Base-by-base conservation (phyloP, 1,140 invertebrate species). In the Zaprionus kolodkinae region DNA sequence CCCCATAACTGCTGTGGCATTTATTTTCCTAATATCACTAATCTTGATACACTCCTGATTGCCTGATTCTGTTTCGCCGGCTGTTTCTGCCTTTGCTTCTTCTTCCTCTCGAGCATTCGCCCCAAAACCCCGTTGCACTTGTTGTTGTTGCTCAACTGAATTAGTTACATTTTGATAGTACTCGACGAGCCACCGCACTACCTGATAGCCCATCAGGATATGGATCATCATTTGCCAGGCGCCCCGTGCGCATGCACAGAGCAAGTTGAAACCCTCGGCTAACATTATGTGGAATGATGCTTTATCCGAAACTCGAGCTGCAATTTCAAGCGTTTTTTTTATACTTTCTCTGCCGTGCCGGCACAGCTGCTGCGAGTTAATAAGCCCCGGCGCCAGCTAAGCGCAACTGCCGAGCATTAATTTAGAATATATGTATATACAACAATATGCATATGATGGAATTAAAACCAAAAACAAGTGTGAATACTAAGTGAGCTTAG, bases 101-200 rank as follows among this genome's bases (percentile, higher is more conserved):
- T 38, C 45, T 35, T 36, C 30, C 54, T 72, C 78, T 25, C 62
- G n/a, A 76, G 38, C 69, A 72, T 76, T 72, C 69, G 17, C 72
- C 75, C 81, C 71, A 48, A 45, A 56, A 27, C 40, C 40, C 7
- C 40, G n/a, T 54, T 78, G 76, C 70, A 52, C 59, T 66, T 57
- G 56, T 52, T 59, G 56, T 52, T 59, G 59, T 59, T 64, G 50
- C 48, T 61, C 64, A 6, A 11, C 45, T 5, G 27, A 1, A 36
- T 6, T 67, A 52, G 74, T 80, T 69, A 83, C 36, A 63, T 78
- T 56, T 25, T 56, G 48, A 66, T 81, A 76, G 15, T 72, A 70
- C 25, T 81, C 76, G 68, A 77, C 48, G 13, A 90, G 72, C 90
- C 90, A 91, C 45, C 85, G 90, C 63, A 91, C 64, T 61, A 89